Conservation (phyloP, 2,888 invertebrate genomes). For the Tenthredo mesomela region DNA sequence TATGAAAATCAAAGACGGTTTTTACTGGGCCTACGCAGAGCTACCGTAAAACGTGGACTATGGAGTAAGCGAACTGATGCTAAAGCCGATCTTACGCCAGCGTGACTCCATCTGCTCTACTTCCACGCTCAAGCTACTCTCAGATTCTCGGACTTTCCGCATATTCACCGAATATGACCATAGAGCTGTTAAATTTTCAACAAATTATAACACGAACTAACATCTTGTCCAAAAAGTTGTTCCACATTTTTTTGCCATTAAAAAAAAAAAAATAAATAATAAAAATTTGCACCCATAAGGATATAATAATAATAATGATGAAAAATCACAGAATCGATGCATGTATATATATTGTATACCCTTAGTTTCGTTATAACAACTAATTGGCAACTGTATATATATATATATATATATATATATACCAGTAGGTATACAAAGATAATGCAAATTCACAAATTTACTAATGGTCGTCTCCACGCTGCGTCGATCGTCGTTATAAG, state of each 20-base stretch:
- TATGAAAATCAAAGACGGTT: background rate
- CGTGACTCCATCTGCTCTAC: slow-evolving; percentile 70
- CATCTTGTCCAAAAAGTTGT: background rate
- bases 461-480: slow-evolving; percentile 43
- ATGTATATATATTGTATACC: background rate
- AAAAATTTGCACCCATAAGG: too few species aligned
- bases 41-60: slow-evolving; percentile 45
- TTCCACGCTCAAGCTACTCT: background rate
- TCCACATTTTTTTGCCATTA: too few species aligned
- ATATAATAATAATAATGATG: too few species aligned
- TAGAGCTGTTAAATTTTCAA: background rate
- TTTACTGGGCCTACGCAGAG: too few species aligned
- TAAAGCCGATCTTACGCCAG: slow-evolving; percentile 73
- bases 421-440: background rate
- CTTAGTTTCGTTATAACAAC: background rate
- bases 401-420: too few species aligned
- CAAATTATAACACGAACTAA: background rate
- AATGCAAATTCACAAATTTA: slow-evolving; percentile 44
- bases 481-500: slow-evolving; percentile 69
- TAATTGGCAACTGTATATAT: slow-evolving; percentile 31
- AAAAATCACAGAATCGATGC: background rate
- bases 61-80: slow-evolving; percentile 71
- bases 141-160: background rate
- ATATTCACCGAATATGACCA: background rate
- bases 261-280: too few species aligned